Evolutionary conservation across 2,113 vertebrate species (phyloP).

Genomic region (Anas platyrhynchos): DNA sequence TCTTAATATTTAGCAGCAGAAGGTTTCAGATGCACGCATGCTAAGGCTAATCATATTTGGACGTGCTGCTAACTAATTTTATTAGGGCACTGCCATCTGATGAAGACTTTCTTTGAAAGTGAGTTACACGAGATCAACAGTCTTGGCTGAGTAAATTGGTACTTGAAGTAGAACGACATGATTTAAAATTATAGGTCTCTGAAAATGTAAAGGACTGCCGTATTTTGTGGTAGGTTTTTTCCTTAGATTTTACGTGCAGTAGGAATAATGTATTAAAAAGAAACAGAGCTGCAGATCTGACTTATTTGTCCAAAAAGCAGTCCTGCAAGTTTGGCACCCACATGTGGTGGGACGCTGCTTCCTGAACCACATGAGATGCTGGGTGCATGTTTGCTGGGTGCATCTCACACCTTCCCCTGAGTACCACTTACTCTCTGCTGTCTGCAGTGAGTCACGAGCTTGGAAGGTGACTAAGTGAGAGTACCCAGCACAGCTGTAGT

Average conservation of each 20-base stretch:
- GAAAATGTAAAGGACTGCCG: not conserved
- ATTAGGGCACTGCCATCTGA: not conserved
- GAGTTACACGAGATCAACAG: not conserved
- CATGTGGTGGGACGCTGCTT: not conserved
- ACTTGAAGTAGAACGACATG: not conserved
- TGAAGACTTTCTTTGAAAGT: not conserved
- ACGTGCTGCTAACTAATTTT: not conserved
- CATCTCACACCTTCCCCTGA: fast-evolving
- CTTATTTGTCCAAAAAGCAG: not conserved
- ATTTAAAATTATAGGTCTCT: not conserved
- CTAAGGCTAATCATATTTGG: not conserved
- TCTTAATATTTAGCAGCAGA: not conserved
- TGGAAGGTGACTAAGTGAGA: not conserved
- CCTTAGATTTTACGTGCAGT: not conserved
- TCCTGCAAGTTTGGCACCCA: too few species aligned
- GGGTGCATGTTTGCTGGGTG: not conserved
- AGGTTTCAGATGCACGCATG: not conserved
- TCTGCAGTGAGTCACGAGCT: fast-evolving
- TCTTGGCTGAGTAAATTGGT: not conserved
- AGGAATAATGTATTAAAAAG: not conserved
- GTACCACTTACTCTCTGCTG: not conserved
- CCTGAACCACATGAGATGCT: not conserved
- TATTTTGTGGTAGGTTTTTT: not conserved
- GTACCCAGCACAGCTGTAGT: not conserved
- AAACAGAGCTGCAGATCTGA: not conserved